Evolutionary conservation across 2,888 invertebrate genomes (phyloP), one percentile per base, ranked within the genome.

Genomic region (Temnothorax unifasciatus): DNA sequence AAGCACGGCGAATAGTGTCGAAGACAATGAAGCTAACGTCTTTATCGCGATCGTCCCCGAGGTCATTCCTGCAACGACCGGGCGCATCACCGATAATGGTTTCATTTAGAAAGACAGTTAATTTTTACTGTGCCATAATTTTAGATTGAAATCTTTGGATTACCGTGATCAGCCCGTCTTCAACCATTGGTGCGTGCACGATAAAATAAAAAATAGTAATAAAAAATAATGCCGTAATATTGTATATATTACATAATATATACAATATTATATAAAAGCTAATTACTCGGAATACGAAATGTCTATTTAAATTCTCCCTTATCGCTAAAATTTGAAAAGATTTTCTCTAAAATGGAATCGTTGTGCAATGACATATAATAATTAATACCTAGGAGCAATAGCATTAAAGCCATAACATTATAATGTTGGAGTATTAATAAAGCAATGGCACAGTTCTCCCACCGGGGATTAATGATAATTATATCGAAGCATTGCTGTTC

Each of bases 11-110:
- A 89, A 90, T 76, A 68, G 29, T 82, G 61, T 61, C 66, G 61
- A 81, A 81, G 89, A 73, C 85, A 89, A 89, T 83, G 82, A 82
- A 85, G 82, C 64, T 52, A 63, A 59, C 44, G 68, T 50, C 84
- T 82, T 89, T 84, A 84, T 84, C 63, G 59, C 83, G 81, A 87
- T 88, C 75, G 83, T 74, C 79, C 63, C 64, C 69, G 38, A 50
- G 18, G 44, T 61, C 79, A 64, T n/a, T 29, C 9, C 38, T 41
- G 13, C 59, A 34, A 34, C 38, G 21, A 21, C 47, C 47, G 13
- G 29, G 21, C 57, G 34, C 71, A 29, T 77, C 9, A 44, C 54
- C 77, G 69, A 77, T 68, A 68, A 77, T 68, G 25, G 52, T 59
- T 73, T 73, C 47, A 59, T 71, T 71, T 79, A 54, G 69, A 54